Evolutionary conservation across 2,888 invertebrate species (phyloP).

Genomic region (Tipula unca): DNA sequence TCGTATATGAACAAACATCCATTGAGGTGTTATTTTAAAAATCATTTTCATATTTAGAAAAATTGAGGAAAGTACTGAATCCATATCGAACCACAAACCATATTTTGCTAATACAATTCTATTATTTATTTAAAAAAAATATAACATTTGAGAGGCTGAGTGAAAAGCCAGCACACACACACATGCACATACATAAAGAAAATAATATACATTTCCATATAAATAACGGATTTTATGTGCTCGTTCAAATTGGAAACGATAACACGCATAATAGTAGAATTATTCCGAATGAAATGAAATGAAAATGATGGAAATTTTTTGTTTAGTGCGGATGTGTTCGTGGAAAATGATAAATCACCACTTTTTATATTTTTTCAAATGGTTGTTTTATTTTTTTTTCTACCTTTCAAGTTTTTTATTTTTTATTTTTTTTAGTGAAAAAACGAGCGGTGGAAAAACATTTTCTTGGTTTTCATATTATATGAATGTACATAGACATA

Average conservation of each 20-base stretch:
- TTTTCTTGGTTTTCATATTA: not conserved
- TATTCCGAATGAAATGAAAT: not conserved
- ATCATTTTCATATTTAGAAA: no score
- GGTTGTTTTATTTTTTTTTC: not conserved
- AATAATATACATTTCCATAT: no score
- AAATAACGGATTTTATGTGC: not conserved
- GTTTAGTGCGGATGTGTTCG: not conserved
- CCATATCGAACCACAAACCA: no score
- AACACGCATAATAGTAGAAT: not conserved
- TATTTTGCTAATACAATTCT: no score
- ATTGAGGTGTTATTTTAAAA: no score
- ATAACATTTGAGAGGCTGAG: no score
- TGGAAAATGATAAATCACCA: constrained; percentile 2
- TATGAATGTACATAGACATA: no score
- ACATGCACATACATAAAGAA: no score
- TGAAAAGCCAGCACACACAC: no score
- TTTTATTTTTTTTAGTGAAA: not conserved
- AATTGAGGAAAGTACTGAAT: no score
- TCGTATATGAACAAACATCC: no score
- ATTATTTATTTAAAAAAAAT: no score
- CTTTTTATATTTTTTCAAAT: constrained; percentile 1
- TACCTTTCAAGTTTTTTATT: not conserved
- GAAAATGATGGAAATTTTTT: not conserved
- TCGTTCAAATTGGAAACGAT: not conserved
- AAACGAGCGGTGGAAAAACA: not conserved